phyloP scores from a whole-genome alignment of 2,113 vertebrate genomes.

The Petrocephalus zakoni region DNA sequence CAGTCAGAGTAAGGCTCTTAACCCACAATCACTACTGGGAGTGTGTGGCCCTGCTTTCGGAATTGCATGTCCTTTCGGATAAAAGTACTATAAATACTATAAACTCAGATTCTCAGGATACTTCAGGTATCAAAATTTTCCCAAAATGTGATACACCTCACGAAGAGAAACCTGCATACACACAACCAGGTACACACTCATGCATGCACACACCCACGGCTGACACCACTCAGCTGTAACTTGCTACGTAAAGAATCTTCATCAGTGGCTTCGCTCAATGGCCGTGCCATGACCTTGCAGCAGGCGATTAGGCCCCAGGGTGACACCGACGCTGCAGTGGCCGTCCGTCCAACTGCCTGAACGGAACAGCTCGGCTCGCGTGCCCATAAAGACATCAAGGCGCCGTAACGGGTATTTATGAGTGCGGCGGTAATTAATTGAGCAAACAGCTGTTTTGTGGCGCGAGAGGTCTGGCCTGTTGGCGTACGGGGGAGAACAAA shows the following conservation, averaged over 20 bases:
- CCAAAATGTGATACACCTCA: neutral
- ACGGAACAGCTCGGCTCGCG: neutral
- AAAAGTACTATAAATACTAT: too few relatives aligned
- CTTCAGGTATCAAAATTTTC: neutral
- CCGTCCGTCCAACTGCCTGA: neutral
- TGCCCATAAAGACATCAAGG: slow-evolving; percentile 25
- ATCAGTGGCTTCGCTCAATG: neutral
- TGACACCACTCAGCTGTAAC: too few relatives aligned
- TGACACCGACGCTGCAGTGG: neutral
- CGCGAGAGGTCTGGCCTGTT: slow-evolving; percentile 9
- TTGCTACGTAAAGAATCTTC: neutral
- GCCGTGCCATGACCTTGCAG: slow-evolving; percentile 12
- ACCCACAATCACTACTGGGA: neutral
- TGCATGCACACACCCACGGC: neutral
- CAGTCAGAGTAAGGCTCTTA: neutral
- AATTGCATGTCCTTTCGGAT: neutral
- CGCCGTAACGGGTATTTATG: slow-evolving; percentile 25
- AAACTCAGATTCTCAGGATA: neutral
- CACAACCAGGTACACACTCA: slow-evolving; percentile 15
- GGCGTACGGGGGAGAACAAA: neutral
- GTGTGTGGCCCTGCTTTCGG: neutral
- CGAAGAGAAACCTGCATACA: slow-evolving; percentile 13
- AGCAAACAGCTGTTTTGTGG: slow-evolving; percentile 37
- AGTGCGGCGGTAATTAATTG: slow-evolving; percentile 17
- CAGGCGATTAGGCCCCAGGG: slow-evolving; percentile 10